phyloP scores from a whole-genome alignment of 37 sponge, comb jelly and placozoan species.

The Haliclona indistincta region DNA sequence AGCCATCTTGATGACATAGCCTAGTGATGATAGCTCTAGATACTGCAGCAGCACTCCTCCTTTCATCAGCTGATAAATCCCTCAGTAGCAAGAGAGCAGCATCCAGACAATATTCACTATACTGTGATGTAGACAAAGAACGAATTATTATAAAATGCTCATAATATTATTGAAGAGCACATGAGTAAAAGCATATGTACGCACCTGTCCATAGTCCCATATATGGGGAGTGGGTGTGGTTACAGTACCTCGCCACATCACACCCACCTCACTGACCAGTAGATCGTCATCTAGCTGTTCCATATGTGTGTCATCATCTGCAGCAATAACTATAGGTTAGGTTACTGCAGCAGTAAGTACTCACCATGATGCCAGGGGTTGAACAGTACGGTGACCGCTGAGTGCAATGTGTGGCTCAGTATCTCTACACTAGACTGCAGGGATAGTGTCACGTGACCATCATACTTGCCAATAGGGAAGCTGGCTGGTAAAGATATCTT shows the following conservation, averaged over 20 bases:
- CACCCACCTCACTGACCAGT: slow-evolving; percentile 51
- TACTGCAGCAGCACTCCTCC: slow-evolving; percentile 46
- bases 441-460: slow-evolving; percentile 50
- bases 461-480: slow-evolving; percentile 76
- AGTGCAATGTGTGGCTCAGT: slow-evolving; percentile 51
- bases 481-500: slow-evolving; percentile 64
- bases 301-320: slow-evolving; percentile 70
- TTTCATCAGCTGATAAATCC: slow-evolving; percentile 50
- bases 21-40: slow-evolving; percentile 23
- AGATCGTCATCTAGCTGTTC: slow-evolving; percentile 42
- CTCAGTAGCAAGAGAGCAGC: slow-evolving; percentile 55
- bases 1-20: slow-evolving; percentile 18
- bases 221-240: slow-evolving; percentile 17
- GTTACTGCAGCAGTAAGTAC: neutral
- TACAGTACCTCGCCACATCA: slow-evolving; percentile 66
- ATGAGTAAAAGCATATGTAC: neutral
- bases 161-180: neutral
- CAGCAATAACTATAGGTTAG: neutral
- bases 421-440: slow-evolving; percentile 29
- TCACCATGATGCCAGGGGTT: slow-evolving; percentile 72
- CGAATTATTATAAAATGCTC: neutral
- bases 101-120: slow-evolving; percentile 58
- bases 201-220: slow-evolving; percentile 87
- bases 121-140: slow-evolving; percentile 29
- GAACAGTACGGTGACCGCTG: slow-evolving; percentile 60